These are phyloP conservation scores for Sepioteuthis lessoniana DNA, from an alignment of 2,888 invertebrate genomes.

Conservation along the genomic window DNA sequence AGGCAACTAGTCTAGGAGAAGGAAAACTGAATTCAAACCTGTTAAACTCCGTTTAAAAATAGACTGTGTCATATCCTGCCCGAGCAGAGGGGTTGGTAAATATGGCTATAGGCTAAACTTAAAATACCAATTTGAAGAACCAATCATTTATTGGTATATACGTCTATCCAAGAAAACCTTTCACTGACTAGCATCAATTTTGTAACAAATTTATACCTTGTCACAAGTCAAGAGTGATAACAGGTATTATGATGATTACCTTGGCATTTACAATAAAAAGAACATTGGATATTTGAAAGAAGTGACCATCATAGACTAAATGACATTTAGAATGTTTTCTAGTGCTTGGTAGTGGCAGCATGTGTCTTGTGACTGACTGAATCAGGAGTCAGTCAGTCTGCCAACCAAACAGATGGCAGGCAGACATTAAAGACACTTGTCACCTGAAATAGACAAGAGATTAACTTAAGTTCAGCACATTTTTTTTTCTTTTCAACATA, in stretches of 20 bases:
- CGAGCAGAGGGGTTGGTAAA: no score
- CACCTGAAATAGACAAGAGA: conserved; percentile 13
- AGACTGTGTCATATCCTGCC: no score
- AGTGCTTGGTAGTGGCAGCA: neutral
- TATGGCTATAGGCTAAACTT: neutral
- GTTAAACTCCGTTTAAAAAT: no score
- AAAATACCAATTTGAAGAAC: conserved; percentile 8
- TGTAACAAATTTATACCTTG: neutral
- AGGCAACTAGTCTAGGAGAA: no score
- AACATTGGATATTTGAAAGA: neutral
- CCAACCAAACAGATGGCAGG: neutral
- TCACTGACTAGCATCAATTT: neutral
- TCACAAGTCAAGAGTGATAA: neutral
- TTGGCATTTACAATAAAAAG: neutral
- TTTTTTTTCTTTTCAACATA: neutral
- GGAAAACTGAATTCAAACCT: no score
- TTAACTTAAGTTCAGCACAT: neutral
- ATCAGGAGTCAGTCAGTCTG: neutral
- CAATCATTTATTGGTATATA: neutral
- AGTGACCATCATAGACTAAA: neutral
- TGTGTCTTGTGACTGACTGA: neutral
- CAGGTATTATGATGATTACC: neutral
- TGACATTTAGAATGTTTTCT: neutral
- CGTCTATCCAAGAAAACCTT: neutral
- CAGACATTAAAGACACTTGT: neutral